Conservation (phyloP, 2,888 invertebrate species). For the Phyllotreta striolata region DNA sequence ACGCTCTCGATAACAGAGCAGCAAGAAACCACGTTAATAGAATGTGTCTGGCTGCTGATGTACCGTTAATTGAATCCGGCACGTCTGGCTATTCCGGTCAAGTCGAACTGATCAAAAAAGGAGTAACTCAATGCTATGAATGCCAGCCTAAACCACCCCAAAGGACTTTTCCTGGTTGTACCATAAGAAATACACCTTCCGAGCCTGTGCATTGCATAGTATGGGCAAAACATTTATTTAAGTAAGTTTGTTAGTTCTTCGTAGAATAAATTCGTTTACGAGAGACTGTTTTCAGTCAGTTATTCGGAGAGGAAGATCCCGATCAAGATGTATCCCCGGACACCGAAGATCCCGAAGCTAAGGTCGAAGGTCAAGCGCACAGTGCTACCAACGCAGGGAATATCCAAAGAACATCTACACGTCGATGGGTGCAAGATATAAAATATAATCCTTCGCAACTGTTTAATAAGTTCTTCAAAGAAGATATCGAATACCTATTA, state of each 20-base stretch:
- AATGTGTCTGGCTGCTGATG: constrained; percentile 94
- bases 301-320: constrained; percentile 96
- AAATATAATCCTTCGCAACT: constrained; percentile 85
- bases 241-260: constrained; percentile 67
- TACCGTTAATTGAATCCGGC: constrained; percentile 96
- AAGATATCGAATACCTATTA: constrained; percentile 93
- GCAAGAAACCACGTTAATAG: constrained; percentile 99
- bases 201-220: constrained; percentile 99
- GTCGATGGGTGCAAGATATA: constrained; percentile 86
- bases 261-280: too few species aligned
- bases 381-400: constrained; percentile 65
- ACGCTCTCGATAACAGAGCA: constrained; percentile 95
- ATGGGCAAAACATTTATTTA: constrained; percentile 99
- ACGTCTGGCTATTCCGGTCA: constrained; percentile 98
- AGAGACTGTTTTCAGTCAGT: constrained; percentile 70
- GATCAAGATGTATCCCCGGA: constrained; percentile 99
- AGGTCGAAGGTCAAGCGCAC: constrained; percentile 66
- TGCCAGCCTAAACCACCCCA: constrained; percentile 91
- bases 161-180: constrained; percentile 96
- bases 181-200: constrained; percentile 98
- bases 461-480: constrained; percentile 91
- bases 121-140: constrained; percentile 95
- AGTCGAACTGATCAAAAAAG: constrained; percentile 87
- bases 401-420: constrained; percentile 73
- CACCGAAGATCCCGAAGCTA: constrained; percentile 91